Evolutionary conservation across 92 coral and sea anemone genomes (phyloP), one percentile per base, ranked within the genome.

Genomic region (Montipora capitata): DNA sequence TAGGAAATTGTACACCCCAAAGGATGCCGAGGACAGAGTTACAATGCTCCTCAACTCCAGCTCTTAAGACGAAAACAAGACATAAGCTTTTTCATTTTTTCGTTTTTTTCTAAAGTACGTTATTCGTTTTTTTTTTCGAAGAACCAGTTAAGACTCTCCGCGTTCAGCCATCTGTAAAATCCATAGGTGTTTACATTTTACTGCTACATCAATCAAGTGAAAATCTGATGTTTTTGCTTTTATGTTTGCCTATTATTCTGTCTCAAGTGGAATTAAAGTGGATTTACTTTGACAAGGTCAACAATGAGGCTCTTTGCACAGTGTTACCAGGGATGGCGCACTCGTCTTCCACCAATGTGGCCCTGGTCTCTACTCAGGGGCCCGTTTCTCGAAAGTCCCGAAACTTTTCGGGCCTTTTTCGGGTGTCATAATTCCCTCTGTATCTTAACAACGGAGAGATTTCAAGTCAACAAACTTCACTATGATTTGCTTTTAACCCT

Each of bases 1-100:
- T 72, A 16, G 42, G 87, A 82, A 82, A 82, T 58, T 58, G 71
- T 72, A 72, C 62, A 82, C 87, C 87, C 1, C 65, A 82, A 14
- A 54, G 17, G 41, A 13, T n/a, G 49, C 15, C 61, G 15, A 2
- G 41, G 70, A 40, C 61, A 51, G 40, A 48, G 15, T 61, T 11
- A 77, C 4, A 9, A 54, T 54, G 68, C 74, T 66, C 62, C 27
- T 51, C n/a, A 16, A 10, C 51, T 38, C 11, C 10, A 56, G 4
- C 74, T 10, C 59, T 4, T 56, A 82, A 52, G 77, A 16, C 77
- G 69, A 71, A 40, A 4, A 44, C 3, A 20, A 45, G 58, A 63
- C 38, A 40, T 41, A 56, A 56, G 67, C 74, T 16, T 17, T 10
- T 42, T 6, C 13, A 1, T 20, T 18, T 3, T n/a, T 5, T 5